Conservation (phyloP, 2,113 vertebrate genomes). For the Haemorhous mexicanus region DNA sequence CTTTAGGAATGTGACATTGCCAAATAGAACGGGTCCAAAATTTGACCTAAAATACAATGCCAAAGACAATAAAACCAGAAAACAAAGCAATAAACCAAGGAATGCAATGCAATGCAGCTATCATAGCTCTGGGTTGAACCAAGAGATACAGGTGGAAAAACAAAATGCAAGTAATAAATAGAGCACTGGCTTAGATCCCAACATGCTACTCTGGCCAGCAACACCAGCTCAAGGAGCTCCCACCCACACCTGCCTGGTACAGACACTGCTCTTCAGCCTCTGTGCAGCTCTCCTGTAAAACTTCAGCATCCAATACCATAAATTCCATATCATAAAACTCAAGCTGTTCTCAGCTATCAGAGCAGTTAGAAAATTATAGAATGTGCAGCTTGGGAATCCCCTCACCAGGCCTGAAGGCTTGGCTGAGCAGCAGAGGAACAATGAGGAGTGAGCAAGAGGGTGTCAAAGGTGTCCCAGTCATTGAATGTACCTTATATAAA, state of each 20-base stretch:
- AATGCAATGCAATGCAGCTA: not conserved
- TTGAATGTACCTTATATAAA: not conserved
- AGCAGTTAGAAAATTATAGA: not conserved
- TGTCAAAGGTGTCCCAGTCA: not conserved
- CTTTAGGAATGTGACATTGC: not conserved
- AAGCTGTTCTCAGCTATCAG: not conserved
- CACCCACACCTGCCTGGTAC: not conserved
- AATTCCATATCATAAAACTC: not conserved
- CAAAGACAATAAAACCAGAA: not conserved
- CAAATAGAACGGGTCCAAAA: not conserved
- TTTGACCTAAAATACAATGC: not conserved
- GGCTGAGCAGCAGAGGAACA: not conserved
- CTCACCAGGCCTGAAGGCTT: not conserved
- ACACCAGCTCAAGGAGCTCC: not conserved
- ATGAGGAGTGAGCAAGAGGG: not conserved
- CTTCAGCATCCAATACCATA: not conserved
- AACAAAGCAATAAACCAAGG: not conserved
- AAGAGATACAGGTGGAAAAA: not conserved
- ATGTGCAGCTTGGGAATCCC: not conserved
- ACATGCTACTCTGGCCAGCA: not conserved
- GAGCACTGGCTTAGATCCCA: not conserved
- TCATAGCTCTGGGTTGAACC: not conserved
- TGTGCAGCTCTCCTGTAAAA: not conserved
- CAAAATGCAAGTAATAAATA: not conserved
- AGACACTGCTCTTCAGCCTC: too few species aligned